phyloP scores from a whole-genome alignment of 1,140 invertebrate genomes.

The Drosophila leontia region DNA sequence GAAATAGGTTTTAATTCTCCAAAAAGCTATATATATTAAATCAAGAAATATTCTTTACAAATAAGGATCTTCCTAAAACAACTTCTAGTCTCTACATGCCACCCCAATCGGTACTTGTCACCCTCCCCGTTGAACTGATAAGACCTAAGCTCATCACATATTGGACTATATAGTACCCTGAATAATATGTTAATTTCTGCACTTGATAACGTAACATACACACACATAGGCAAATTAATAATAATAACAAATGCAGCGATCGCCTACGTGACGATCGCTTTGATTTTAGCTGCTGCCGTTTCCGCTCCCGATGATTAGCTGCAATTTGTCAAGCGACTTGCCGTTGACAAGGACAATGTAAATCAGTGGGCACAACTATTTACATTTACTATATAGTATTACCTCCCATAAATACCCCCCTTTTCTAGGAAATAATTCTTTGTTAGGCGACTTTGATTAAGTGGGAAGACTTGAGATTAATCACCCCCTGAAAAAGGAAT shows the following conservation, averaged over 20 bases:
- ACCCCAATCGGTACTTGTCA: background rate
- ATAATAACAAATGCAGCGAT: conserved; percentile 43
- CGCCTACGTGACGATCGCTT: conserved; percentile 41
- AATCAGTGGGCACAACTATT: conserved; percentile 24
- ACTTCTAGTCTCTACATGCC: background rate
- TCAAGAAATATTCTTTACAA: background rate
- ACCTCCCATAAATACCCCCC: background rate
- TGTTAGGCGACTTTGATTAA: conserved; percentile 30
- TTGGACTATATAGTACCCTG: conserved; percentile 25
- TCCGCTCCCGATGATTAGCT: conserved; percentile 63
- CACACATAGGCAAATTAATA: conserved; percentile 3
- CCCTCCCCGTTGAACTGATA: conserved; percentile 20
- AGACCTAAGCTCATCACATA: conserved; percentile 30
- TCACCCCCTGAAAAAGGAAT: conserved; percentile 8
- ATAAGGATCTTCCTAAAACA: background rate
- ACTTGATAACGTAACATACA: conserved; percentile 66
- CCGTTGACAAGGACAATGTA: conserved; percentile 70
- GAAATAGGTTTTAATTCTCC: background rate
- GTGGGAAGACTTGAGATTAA: conserved; percentile 20
- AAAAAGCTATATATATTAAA: background rate
- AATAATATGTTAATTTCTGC: conserved; percentile 74
- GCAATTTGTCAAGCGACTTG: conserved; percentile 66
- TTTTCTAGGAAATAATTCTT: conserved; percentile 20
- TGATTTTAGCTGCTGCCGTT: conserved; percentile 12
- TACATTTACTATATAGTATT: background rate